These are phyloP conservation scores for Apogon talboti DNA, from an alignment of 2,797 vertebrate genomes.

Conservation along the genomic window DNA sequence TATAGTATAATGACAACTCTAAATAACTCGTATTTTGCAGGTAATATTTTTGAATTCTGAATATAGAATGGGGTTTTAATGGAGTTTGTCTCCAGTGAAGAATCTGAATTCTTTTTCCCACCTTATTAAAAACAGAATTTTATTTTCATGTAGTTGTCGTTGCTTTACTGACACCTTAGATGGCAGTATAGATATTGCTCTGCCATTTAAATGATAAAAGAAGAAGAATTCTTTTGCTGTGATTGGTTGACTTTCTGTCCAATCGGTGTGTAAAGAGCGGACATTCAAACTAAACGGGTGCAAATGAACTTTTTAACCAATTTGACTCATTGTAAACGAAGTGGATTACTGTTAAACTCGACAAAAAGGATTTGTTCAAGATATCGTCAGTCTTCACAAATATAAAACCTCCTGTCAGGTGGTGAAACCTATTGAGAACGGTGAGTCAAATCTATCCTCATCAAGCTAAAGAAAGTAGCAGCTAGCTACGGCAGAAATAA, in stretches of 20 bases:
- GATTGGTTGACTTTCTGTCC: constrained; percentile 51
- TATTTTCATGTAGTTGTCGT: too few species aligned
- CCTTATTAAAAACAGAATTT: too few species aligned
- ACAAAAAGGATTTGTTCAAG: accelerated
- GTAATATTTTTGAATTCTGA: too few species aligned
- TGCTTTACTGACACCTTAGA: neutral
- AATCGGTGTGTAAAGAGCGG: constrained; percentile 11
- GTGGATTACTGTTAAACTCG: neutral
- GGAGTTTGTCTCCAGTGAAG: too few species aligned
- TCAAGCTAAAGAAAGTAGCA: neutral
- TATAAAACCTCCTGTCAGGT: neutral
- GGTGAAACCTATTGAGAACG: neutral
- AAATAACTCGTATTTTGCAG: too few species aligned
- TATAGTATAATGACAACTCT: too few species aligned
- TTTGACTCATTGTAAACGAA: neutral
- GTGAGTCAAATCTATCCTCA: constrained; percentile 31
- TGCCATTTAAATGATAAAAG: neutral
- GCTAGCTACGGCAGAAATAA: too few species aligned
- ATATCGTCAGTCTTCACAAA: too few species aligned
- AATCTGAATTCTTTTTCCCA: too few species aligned
- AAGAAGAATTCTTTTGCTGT: constrained; percentile 28
- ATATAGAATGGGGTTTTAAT: too few species aligned
- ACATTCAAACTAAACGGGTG: constrained; percentile 46
- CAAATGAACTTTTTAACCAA: neutral
- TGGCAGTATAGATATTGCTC: constrained; percentile 1